A percentile compares a stretch with the other conserved stretches of the same genome.
These are phyloP conservation scores for Amniataba percoides DNA, from an alignment of 2,797 vertebrate genomes.

Conservation along the genomic window DNA sequence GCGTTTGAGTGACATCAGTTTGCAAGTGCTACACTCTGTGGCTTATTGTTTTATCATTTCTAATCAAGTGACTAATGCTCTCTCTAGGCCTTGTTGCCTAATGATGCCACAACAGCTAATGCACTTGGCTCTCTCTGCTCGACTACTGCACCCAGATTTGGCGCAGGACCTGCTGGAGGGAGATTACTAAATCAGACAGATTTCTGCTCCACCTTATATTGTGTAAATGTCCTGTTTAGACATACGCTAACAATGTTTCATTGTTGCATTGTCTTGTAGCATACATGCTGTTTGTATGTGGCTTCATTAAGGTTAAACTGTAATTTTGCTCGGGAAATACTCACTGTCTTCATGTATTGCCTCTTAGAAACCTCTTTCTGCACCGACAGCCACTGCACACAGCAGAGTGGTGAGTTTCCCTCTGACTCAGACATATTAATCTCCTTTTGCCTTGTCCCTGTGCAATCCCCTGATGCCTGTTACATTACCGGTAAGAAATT, in stretches of 20 bases:
- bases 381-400: conserved; percentile 73
- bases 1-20: conserved; percentile 77
- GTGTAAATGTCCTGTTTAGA: conserved; percentile 60
- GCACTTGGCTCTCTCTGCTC: conserved; percentile 65
- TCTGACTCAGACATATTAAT: conserved; percentile 65
- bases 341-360: conserved; percentile 53
- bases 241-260: conserved; percentile 46
- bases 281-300: conserved; percentile 25
- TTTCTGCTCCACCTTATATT: conserved; percentile 76
- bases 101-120: conserved; percentile 75
- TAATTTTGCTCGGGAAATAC: conserved; percentile 33
- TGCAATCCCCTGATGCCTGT: conserved; percentile 67
- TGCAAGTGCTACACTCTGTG: conserved; percentile 64
- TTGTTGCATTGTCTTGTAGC: conserved; percentile 45
- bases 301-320: conserved; percentile 23
- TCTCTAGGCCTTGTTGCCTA: conserved; percentile 72
- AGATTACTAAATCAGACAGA: conserved; percentile 74
- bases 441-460: conserved; percentile 54
- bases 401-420: conserved; percentile 79
- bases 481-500: conserved; percentile 74
- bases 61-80: conserved; percentile 79
- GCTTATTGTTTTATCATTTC: conserved; percentile 80
- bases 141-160: conserved; percentile 74
- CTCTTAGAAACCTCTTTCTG: conserved; percentile 82
- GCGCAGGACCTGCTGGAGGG: conserved; percentile 57